A percentile compares a stretch with the other conserved stretches of the same genome.
These are phyloP conservation scores for Eutrigla gurnardus DNA, from an alignment of 2,797 vertebrate species.

Conservation along the genomic window DNA sequence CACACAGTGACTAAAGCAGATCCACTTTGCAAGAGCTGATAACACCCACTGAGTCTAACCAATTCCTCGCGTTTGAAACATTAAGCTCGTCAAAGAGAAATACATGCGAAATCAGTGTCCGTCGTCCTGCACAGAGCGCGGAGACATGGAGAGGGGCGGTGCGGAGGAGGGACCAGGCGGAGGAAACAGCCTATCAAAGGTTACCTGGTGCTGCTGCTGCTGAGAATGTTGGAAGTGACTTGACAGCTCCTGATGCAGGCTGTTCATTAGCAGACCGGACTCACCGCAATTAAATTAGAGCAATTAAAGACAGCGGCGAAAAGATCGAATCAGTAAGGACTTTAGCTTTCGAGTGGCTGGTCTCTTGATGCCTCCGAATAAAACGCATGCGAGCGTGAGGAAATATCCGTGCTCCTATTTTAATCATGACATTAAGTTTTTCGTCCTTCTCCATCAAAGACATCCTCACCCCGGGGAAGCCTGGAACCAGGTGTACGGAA, in stretches of 20 bases:
- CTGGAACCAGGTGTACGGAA: constrained; percentile 12
- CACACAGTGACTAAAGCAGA: background rate
- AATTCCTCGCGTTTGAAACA: background rate
- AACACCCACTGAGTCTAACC: background rate
- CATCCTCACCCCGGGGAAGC: constrained; percentile 74
- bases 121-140: constrained; percentile 11
- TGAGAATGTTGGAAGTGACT: constrained; percentile 50
- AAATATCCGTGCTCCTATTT: constrained; percentile 20
- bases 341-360: constrained; percentile 1
- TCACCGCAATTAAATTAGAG: constrained; percentile 66
- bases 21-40: background rate
- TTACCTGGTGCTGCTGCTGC: constrained; percentile 49
- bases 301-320: constrained; percentile 17
- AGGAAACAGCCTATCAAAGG: constrained; percentile 65
- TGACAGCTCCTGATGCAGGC: constrained; percentile 66
- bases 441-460: constrained; percentile 85
- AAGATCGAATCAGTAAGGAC: background rate
- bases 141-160: constrained; percentile 56
- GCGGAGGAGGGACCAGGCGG: constrained; percentile 71
- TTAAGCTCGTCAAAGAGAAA: background rate
- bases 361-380: constrained; percentile 60
- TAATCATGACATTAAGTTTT: constrained; percentile 80
- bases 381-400: constrained; percentile 16
- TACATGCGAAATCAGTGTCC: background rate
- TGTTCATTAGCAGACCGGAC: constrained; percentile 63